A percentile compares a stretch with the other conserved stretches of the same genome.
These are phyloP conservation scores for Brenthis hecate DNA, from an alignment of 2,888 invertebrate species.

Conservation along the genomic window DNA sequence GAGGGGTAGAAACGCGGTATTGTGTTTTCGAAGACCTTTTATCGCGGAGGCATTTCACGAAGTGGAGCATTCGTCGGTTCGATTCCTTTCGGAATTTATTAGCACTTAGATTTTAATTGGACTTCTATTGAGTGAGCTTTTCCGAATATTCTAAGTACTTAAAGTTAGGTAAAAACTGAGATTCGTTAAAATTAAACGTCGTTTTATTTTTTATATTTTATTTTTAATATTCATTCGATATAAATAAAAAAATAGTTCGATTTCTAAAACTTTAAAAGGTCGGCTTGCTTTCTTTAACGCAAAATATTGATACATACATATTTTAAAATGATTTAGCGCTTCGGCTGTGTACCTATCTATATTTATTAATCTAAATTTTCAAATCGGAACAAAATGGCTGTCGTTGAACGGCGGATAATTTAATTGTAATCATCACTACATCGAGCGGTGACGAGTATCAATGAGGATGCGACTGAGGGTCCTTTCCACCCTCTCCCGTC, in stretches of 20 bases:
- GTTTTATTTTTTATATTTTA: slow-evolving; percentile 6
- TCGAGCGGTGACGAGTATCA: slow-evolving; percentile 77
- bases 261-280: not conserved
- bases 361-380: slow-evolving; percentile 44
- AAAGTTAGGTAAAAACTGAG: slow-evolving; percentile 33
- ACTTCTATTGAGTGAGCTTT: slow-evolving; percentile 60
- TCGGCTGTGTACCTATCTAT: not conserved
- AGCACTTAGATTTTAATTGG: slow-evolving; percentile 77
- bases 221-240: slow-evolving; percentile 10
- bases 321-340: no score
- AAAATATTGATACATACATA: no score
- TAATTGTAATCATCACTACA: slow-evolving; percentile 81
- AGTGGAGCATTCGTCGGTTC: slow-evolving; percentile 71
- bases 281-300: no score
- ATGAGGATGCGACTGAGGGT: slow-evolving; percentile 78
- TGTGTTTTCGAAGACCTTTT: slow-evolving; percentile 82
- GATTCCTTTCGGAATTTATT: slow-evolving; percentile 78
- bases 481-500: slow-evolving; percentile 58
- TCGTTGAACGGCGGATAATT: slow-evolving; percentile 72
- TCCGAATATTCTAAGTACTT: slow-evolving; percentile 42
- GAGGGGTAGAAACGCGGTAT: slow-evolving; percentile 73
- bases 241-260: not conserved
- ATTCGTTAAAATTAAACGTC: slow-evolving; percentile 29
- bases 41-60: slow-evolving; percentile 77
- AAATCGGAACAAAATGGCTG: slow-evolving; percentile 77